phyloP scores from a whole-genome alignment of 2,797 vertebrate genomes.

The Cottoperca gobio region DNA sequence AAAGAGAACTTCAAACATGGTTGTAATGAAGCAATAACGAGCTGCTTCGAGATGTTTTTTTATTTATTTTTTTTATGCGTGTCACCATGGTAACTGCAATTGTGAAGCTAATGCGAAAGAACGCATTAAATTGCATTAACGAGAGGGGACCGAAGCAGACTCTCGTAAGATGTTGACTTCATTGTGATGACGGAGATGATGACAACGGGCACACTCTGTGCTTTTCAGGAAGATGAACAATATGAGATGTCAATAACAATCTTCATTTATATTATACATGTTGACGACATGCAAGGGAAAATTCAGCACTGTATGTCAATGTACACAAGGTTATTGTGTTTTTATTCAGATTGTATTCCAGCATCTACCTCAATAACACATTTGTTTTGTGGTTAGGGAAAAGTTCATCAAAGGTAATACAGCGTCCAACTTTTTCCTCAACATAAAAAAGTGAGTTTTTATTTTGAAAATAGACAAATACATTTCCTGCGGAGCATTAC shows the following conservation, averaged over 20 bases:
- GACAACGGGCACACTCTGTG: constrained; percentile 28
- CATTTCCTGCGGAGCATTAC: not conserved
- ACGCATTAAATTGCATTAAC: constrained; percentile 66
- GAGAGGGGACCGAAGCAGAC: constrained; percentile 23
- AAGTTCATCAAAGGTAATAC: not conserved
- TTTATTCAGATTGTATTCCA: too few relatives aligned
- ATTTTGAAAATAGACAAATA: not conserved
- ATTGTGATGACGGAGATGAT: constrained; percentile 27
- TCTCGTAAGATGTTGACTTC: constrained; percentile 15
- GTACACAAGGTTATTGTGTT: not conserved
- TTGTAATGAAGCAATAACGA: constrained; percentile 73
- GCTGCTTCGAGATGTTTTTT: constrained; percentile 47
- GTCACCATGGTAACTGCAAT: constrained; percentile 66
- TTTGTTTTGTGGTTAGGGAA: constrained; percentile 3
- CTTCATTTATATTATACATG: too few relatives aligned
- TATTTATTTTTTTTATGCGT: constrained; percentile 13
- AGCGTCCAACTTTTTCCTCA: not conserved
- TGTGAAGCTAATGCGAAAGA: constrained; percentile 53
- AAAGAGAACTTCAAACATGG: constrained; percentile 42
- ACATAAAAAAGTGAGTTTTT: not conserved
- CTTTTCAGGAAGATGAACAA: constrained; percentile 37
- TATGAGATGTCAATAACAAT: not conserved
- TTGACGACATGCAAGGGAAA: constrained; percentile 16
- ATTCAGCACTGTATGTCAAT: constrained; percentile 12
- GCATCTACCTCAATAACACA: not conserved